These are phyloP conservation scores for Synanthedon tipuliformis DNA, from an alignment of 2,888 invertebrate species.

Conservation along the genomic window DNA sequence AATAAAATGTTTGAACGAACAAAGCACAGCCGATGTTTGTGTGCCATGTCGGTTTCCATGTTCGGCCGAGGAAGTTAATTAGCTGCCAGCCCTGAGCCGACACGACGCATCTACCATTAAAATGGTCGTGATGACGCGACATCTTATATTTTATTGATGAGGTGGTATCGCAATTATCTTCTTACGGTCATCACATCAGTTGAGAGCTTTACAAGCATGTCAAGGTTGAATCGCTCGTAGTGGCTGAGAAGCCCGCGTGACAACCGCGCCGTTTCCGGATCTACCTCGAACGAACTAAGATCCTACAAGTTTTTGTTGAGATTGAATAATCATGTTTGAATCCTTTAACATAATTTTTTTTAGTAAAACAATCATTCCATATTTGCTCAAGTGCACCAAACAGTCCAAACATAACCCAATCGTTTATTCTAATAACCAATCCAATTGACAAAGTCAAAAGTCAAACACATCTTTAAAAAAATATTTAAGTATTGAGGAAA, in stretches of 20 bases:
- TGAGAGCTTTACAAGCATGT: constrained; percentile 30
- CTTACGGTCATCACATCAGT: constrained; percentile 33
- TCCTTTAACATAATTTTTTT: constrained; percentile 11
- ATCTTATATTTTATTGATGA: constrained; percentile 34
- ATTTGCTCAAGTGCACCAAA: constrained; percentile 12
- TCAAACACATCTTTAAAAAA: too few relatives aligned
- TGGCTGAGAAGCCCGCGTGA: constrained; percentile 22
- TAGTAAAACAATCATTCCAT: neutral
- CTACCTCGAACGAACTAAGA: constrained; percentile 15
- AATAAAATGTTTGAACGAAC: too few relatives aligned
- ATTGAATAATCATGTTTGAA: constrained; percentile 10
- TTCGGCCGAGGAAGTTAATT: constrained; percentile 39
- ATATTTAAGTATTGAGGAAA: too few relatives aligned
- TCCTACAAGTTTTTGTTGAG: constrained; percentile 14
- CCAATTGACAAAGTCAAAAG: neutral
- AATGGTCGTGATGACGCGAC: constrained; percentile 28
- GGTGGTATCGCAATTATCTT: constrained; percentile 35
- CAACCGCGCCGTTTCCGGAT: constrained; percentile 42
- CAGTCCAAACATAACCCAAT: constrained; percentile 11
- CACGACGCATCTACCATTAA: constrained; percentile 19
- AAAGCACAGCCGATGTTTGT: too few relatives aligned
- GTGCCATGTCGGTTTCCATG: constrained; percentile 15
- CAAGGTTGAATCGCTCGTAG: constrained; percentile 34
- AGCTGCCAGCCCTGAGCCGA: constrained; percentile 34
- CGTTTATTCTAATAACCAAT: constrained; percentile 12